A percentile compares a stretch with the other conserved stretches of the same genome.
phyloP scores from a whole-genome alignment of 1,140 invertebrate species.

The Dryas iulia region DNA sequence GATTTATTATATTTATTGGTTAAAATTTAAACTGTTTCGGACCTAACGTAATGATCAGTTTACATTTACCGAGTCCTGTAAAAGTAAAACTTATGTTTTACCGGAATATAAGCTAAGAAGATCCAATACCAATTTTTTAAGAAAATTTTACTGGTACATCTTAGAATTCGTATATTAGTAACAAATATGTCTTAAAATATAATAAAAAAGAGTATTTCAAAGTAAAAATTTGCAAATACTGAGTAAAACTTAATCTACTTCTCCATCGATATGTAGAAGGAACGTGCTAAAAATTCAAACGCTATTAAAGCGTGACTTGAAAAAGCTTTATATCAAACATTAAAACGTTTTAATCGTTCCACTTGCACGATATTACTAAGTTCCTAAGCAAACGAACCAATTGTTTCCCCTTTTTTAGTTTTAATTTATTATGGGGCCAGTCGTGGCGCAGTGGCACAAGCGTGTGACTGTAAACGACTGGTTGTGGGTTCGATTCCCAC shows the following conservation, averaged over 20 bases:
- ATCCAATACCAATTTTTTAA: no score
- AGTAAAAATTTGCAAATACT: background rate
- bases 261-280: background rate
- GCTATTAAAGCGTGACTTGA: background rate
- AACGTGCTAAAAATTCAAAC: background rate
- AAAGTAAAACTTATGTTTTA: no score
- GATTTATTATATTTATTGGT: no score
- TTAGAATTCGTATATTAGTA: no score
- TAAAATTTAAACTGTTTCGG: no score
- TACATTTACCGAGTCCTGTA: no score
- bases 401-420: background rate
- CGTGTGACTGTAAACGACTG: no score
- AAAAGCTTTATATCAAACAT: conserved; percentile 4
- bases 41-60: no score
- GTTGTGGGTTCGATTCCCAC: no score
- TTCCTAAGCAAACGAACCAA: background rate
- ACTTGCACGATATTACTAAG: background rate
- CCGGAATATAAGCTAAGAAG: no score
- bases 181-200: background rate
- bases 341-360: conserved; percentile 2
- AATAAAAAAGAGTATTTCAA: background rate
- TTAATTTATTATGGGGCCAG: background rate
- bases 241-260: background rate
- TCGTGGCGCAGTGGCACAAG: no score
- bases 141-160: no score